These are phyloP conservation scores for Strigops habroptila DNA, from an alignment of 2,113 vertebrate species.

Conservation along the genomic window DNA sequence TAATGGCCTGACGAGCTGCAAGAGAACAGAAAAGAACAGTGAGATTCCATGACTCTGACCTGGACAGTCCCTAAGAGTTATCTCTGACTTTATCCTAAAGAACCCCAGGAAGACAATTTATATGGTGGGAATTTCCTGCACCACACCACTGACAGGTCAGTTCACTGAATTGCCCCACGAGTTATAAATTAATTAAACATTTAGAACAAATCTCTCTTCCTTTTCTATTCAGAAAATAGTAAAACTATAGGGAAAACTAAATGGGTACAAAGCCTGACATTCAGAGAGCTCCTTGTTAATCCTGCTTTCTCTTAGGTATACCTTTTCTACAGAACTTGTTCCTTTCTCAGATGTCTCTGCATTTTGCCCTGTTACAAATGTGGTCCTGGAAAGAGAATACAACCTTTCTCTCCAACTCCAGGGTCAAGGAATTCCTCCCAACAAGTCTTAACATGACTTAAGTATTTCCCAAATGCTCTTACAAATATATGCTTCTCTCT, in stretches of 20 bases:
- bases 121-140: not conserved
- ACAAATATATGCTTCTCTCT: not conserved
- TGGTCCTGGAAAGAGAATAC: not conserved
- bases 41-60: not conserved
- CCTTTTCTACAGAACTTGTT: not conserved
- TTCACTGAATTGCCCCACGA: not conserved
- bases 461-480: not conserved
- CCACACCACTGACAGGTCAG: not conserved
- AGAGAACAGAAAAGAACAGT: not conserved
- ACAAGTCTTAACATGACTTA: not conserved
- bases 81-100: not conserved
- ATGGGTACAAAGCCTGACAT: not conserved
- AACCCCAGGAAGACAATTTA: not conserved
- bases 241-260: not conserved
- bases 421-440: not conserved
- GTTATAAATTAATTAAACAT: not conserved
- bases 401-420: not conserved
- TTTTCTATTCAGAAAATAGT: not conserved
- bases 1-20: conserved; percentile 91
- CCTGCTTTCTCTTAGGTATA: not conserved
- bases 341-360: not conserved
- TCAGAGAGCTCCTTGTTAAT: not conserved
- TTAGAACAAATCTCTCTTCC: not conserved
- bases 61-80: not conserved
- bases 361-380: not conserved